These are phyloP conservation scores for Hydrolagus affinis DNA, from an alignment of 2,113 vertebrate species.

Conservation along the genomic window DNA sequence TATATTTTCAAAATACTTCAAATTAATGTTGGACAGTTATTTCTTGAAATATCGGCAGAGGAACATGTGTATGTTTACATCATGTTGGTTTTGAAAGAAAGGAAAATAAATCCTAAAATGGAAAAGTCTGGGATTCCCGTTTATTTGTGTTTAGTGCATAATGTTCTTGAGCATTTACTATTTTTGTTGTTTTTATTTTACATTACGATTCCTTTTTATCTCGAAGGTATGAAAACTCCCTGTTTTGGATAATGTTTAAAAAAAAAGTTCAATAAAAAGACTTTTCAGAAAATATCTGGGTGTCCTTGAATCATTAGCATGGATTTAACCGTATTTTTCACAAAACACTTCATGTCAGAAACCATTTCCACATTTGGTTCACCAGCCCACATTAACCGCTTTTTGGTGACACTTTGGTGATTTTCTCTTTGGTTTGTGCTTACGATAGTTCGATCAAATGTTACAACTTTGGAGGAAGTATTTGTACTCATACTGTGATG, in stretches of 20 bases:
- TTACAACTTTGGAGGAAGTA: conserved; percentile 18
- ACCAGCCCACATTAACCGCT: not conserved
- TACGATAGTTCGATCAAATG: conserved; percentile 14
- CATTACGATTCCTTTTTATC: conserved; percentile 56
- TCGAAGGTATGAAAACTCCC: conserved; percentile 49
- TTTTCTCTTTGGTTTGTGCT: conserved; percentile 1
- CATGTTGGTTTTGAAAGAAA: conserved; percentile 13
- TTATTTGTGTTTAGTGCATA: conserved; percentile 20
- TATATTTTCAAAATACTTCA: conserved; percentile 29
- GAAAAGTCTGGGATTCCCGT: not conserved
- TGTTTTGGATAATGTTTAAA: conserved; percentile 55
- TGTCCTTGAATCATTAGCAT: conserved; percentile 21
- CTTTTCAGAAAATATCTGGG: conserved; percentile 53
- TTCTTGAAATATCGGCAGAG: conserved; percentile 5
- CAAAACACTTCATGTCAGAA: not conserved
- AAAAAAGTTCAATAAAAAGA: conserved; percentile 59
- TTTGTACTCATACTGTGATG: conserved; percentile 15
- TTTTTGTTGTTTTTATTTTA: conserved; percentile 47
- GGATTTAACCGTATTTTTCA: conserved; percentile 12
- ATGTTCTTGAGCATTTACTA: conserved; percentile 26
- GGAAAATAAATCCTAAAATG: not conserved
- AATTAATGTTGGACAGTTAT: conserved; percentile 28
- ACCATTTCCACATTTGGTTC: conserved; percentile 14
- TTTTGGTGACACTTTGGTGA: conserved; percentile 10
- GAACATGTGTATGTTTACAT: not conserved